A percentile compares a stretch with the other conserved stretches of the same genome.
phyloP scores from a whole-genome alignment of 1,140 invertebrate genomes.

The Scaptomyza montana region DNA sequence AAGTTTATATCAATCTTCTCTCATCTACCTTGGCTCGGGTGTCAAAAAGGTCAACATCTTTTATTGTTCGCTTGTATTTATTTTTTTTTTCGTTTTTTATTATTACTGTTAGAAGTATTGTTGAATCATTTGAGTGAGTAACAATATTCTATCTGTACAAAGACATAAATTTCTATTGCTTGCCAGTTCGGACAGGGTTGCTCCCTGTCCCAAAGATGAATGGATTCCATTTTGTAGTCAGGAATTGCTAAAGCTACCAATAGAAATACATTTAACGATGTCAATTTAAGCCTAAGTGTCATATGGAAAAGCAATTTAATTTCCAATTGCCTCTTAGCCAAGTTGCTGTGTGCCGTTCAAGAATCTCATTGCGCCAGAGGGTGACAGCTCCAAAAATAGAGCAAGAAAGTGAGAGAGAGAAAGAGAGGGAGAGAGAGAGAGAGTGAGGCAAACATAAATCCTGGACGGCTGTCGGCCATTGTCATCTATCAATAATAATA shows the following conservation, averaged over 20 bases:
- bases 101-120: conserved; percentile 23
- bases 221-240: conserved; percentile 43
- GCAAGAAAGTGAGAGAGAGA: neutral
- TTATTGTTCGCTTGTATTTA: neutral
- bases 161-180: conserved; percentile 37
- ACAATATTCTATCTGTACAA: conserved; percentile 8
- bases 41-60: conserved; percentile 5
- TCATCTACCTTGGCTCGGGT: neutral
- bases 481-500: conserved; percentile 77
- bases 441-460: conserved; percentile 37
- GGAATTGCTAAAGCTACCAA: conserved; percentile 29
- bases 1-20: conserved; percentile 22
- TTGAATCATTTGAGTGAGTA: conserved; percentile 27
- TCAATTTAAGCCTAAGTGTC: conserved; percentile 55
- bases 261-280: conserved; percentile 52
- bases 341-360: conserved; percentile 13
- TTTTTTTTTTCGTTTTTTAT: conserved; percentile 8
- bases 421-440: neutral
- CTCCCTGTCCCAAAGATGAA: conserved; percentile 24
- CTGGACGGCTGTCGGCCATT: conserved; percentile 42
- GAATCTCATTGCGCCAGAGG: conserved; percentile 26
- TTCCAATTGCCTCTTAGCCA: conserved; percentile 46
- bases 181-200: conserved; percentile 4
- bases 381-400: neutral
- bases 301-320: conserved; percentile 65